Base-by-base conservation (phyloP, 2,888 invertebrate species). In the Netelia fuscicornis region DNA sequence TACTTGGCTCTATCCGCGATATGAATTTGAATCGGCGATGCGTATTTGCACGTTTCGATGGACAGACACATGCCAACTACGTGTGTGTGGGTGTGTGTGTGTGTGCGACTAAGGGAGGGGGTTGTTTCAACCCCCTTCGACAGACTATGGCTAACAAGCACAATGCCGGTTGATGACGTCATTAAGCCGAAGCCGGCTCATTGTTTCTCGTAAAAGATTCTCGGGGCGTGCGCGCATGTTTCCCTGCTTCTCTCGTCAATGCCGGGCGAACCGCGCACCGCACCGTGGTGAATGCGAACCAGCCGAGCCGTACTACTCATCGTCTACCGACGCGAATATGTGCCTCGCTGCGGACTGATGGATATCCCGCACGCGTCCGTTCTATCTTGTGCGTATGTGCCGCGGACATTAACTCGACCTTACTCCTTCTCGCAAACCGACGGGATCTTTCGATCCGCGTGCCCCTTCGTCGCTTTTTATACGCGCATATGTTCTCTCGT, bases 181-280 rank as follows among this genome's bases (percentile, higher is more conserved):
- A 91, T 91, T 91, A 90, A 90, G 89, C 87, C 83, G 67, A 85
- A 85, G 87, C 83, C 74, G 86, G 90, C 90, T 91, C 91, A 91
- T 91, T 91, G 91, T 91, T 91, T 91, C 90, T 90, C 91, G 90
- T 90, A 90, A 90, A 91, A 89, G 85, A 88, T 90, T 87, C 85
- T 87, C 86, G 88, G 37, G 80, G 85, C 86, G 85, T 79, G 87
- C 42, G 56, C 54, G 70, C 65, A 67, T 71, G 72, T 25, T 65
- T 10, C 65, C 8, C 65, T 44, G 23, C 42, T 76, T 67, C 77
- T 78, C 67, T 56, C 68, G 58, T 83, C 54, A 70, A 70, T 54
- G 65, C 44, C 44, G 52, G 25, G 56, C 64, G 56, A 56, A 30
- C 67, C 62, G 54, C 75, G 60, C 75, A 37, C 68, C 30, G 54